phyloP scores from a whole-genome alignment of 1,140 invertebrate genomes.

The Drosophila subobscura region DNA sequence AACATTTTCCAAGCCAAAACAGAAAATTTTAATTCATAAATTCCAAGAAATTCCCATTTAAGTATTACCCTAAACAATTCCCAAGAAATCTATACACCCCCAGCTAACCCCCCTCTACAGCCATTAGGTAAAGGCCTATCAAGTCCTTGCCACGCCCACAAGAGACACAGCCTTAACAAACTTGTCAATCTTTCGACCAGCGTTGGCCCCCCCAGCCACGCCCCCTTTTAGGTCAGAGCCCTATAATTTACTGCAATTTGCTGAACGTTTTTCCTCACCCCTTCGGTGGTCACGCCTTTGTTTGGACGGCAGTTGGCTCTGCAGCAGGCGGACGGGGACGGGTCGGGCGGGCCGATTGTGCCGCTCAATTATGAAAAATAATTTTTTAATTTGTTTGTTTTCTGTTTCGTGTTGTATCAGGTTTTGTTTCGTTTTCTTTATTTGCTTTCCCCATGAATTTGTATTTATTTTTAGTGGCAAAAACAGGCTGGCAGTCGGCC shows the following conservation, averaged over 20 bases:
- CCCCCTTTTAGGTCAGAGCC: conserved; percentile 37
- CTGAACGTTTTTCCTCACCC: conserved; percentile 47
- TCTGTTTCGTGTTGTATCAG: conserved; percentile 26
- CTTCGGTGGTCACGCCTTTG: conserved; percentile 14
- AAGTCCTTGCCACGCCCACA: conserved; percentile 11
- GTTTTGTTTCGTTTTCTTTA: neutral
- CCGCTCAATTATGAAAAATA: conserved; percentile 70
- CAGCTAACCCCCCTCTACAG: too few relatives aligned
- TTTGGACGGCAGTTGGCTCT: conserved; percentile 51
- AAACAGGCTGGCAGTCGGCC: conserved; percentile 5
- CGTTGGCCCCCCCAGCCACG: conserved; percentile 33
- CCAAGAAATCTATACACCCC: too few relatives aligned
- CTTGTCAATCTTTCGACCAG: conserved; percentile 43
- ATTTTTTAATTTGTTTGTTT: conserved; percentile 73
- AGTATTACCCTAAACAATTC: too few relatives aligned
- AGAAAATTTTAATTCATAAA: too few relatives aligned
- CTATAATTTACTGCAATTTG: conserved; percentile 69
- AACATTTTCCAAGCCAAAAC: too few relatives aligned
- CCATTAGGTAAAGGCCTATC: conserved; percentile 33
- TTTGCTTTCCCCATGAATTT: neutral
- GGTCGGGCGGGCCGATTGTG: neutral
- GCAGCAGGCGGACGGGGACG: neutral
- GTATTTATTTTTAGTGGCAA: conserved; percentile 22
- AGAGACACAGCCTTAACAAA: conserved; percentile 26
- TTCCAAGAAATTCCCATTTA: too few relatives aligned